phyloP scores from a whole-genome alignment of 2,888 invertebrate species.

The Arrhopalites spinosus region DNA sequence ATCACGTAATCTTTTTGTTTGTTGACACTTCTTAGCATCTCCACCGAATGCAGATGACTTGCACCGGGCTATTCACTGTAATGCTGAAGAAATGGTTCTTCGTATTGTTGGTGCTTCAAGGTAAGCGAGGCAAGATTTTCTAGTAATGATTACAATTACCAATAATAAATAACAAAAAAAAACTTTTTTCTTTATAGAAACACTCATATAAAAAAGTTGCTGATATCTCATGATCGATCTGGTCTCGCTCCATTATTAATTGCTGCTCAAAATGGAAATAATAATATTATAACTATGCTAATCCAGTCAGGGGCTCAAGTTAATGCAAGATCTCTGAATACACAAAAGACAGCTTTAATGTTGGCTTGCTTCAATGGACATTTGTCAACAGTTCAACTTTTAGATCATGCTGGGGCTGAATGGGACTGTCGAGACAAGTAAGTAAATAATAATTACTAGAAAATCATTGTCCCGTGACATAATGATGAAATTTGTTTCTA shows the following conservation, averaged over 20 bases:
- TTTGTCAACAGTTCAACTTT: slow-evolving; percentile 39
- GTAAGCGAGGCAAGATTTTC: slow-evolving; percentile 33
- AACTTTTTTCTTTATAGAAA: slow-evolving; percentile 20
- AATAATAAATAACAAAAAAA: neutral
- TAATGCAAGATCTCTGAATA: slow-evolving; percentile 46
- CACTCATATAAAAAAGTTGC: slow-evolving; percentile 40
- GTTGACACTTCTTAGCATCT: slow-evolving; percentile 28
- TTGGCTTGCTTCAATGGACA: slow-evolving; percentile 52
- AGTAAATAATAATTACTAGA: neutral
- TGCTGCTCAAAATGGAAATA: slow-evolving; percentile 52
- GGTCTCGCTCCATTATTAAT: slow-evolving; percentile 56
- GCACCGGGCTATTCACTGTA: slow-evolving; percentile 47
- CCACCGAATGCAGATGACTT: slow-evolving; percentile 47
- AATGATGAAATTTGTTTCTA: too few species aligned
- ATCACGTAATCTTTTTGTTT: neutral
- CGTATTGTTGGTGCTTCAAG: slow-evolving; percentile 44
- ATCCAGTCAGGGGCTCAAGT: slow-evolving; percentile 52
- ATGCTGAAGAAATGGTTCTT: slow-evolving; percentile 46
- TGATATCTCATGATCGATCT: slow-evolving; percentile 45
- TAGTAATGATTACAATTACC: neutral
- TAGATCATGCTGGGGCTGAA: slow-evolving; percentile 52
- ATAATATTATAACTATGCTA: slow-evolving; percentile 47
- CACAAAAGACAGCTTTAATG: slow-evolving; percentile 55
- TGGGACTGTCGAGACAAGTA: slow-evolving; percentile 54
- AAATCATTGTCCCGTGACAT: neutral